Evolutionary conservation across 2,888 invertebrate genomes (phyloP), one percentile per base, ranked within the genome.

Genomic region (Cryptocephalus moraei): DNA sequence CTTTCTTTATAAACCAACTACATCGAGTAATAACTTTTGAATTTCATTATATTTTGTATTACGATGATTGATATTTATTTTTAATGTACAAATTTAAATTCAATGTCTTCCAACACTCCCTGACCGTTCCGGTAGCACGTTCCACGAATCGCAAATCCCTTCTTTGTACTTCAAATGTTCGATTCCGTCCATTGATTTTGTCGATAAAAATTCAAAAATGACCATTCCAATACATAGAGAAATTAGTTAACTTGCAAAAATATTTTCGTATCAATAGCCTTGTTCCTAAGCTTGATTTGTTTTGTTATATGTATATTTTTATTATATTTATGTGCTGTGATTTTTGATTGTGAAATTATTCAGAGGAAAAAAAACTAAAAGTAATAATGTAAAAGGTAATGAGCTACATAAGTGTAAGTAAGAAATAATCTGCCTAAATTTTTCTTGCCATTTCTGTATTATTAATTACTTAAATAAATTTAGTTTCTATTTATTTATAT

Each of bases 381-480:
- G 57, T 53, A 54, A 52, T 47, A 22, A 22, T 22, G 6, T 22
- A 22, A 22, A 22, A 22, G 22, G 22, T 22, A 22, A 22, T 22
- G 22, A 22, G 22, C 22, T 22, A 22, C 22, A 22, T 22, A 22
- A 22, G 22, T 22, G 22, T 53, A 56, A 56, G 53, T 59, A 62
- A 12, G 52, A 56, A 56, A 53, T 58, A 62, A 60, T 61, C 65
- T 67, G 67, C 68, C 68, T 66, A 67, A 67, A 68, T 63, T 65
- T 69, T 65, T 70, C 71, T 71, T 70, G 71, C 71, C 71, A 71
- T 71, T 68, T 67, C 68, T 70, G 68, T 70, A 68, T 67, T 69
- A 67, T 66, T 57, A 49, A 51, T 52, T 56, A 55, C 49, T 48
- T 53, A 36, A 11, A 36, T 36, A 59, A 62, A 52, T 58, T 60